A percentile compares a stretch with the other conserved stretches of the same genome.
Evolutionary conservation across 1,140 invertebrate genomes (phyloP).

Genomic region (Bemisia tabaci): DNA sequence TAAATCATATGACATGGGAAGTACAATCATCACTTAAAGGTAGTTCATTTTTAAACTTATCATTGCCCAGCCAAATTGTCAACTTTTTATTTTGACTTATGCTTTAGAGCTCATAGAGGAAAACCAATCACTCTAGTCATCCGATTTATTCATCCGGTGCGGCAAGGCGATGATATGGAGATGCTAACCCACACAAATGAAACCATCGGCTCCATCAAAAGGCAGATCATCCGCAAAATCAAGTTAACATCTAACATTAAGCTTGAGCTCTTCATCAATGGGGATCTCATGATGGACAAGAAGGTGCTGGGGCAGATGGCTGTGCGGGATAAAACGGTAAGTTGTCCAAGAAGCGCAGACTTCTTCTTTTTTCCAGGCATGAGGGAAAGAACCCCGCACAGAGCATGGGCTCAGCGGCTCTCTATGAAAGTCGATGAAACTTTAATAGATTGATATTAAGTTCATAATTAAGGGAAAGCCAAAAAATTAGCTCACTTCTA

Average conservation of each 20-base stretch:
- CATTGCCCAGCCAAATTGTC: no score
- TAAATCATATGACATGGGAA: no score
- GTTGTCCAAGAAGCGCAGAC: conserved; percentile 14
- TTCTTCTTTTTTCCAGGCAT: not conserved
- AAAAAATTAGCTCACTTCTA: no score
- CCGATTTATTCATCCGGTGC: conserved; percentile 76
- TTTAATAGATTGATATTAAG: no score
- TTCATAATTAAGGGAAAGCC: no score
- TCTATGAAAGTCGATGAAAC: no score
- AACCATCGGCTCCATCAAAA: conserved; percentile 64
- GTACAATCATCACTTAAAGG: no score
- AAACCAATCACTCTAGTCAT: conserved; percentile 77
- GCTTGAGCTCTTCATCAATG: conserved; percentile 80
- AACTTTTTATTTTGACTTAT: not conserved
- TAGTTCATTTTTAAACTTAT: no score
- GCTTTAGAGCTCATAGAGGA: conserved; percentile 64
- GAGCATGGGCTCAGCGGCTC: no score
- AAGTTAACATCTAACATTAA: conserved; percentile 61
- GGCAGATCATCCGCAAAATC: conserved; percentile 57
- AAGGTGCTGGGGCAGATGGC: conserved; percentile 59
- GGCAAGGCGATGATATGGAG: conserved; percentile 85
- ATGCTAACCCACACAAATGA: conserved; percentile 89
- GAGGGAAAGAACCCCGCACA: not conserved
- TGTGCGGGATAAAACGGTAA: conserved; percentile 80
- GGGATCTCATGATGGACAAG: conserved; percentile 43